phyloP scores from a whole-genome alignment of 2,113 vertebrate genomes.

The Ceuthmochares aereus region DNA sequence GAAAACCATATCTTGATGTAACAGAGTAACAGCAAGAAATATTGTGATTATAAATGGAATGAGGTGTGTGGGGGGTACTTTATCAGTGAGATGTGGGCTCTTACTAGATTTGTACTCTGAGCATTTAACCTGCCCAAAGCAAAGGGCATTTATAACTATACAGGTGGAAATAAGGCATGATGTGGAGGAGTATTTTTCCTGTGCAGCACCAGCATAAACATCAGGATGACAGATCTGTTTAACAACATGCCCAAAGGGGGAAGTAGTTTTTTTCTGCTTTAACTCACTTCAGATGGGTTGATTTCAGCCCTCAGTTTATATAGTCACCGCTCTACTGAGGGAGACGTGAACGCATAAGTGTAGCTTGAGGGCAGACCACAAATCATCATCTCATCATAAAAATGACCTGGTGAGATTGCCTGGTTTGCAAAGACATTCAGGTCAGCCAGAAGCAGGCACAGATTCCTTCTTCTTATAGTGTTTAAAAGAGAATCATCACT shows the following conservation, averaged over 20 bases:
- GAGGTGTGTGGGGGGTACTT: not conserved
- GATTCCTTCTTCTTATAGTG: not conserved
- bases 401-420: not conserved
- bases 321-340: not conserved
- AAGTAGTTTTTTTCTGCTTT: conserved; percentile 16
- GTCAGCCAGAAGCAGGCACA: not conserved
- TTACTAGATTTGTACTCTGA: not conserved
- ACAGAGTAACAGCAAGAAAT: not conserved
- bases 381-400: not conserved
- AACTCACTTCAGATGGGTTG: not conserved
- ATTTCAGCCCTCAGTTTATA: conserved; percentile 18
- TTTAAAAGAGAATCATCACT: not conserved
- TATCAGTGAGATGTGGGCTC: not conserved
- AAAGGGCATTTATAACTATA: not conserved
- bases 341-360: not conserved
- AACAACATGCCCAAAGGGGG: not conserved
- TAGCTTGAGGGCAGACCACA: not conserved
- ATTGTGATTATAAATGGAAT: not conserved
- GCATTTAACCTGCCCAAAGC: not conserved
- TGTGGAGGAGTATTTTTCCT: not conserved
- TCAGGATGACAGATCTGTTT: not conserved
- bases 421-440: not conserved
- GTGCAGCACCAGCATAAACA: not conserved
- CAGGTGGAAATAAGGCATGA: not conserved
- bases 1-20: not conserved